Evolutionary conservation across 2,113 vertebrate species (phyloP).

Genomic region (Gopherus flavomarginatus): DNA sequence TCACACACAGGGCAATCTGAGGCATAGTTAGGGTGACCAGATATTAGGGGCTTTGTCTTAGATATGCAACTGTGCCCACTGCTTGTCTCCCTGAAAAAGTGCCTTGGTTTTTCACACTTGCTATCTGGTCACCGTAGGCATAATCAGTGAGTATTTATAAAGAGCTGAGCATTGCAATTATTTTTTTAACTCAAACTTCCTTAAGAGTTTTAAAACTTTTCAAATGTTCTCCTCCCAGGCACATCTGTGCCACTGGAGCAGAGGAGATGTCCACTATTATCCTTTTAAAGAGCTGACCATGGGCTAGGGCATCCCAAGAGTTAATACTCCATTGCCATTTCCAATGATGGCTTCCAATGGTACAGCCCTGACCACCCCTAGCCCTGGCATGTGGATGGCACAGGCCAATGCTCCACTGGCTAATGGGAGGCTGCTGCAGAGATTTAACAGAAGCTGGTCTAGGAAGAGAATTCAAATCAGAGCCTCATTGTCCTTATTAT

Average conservation of each 20-base stretch:
- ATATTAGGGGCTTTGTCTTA: no score
- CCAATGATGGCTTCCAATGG: slow-evolving; percentile 5
- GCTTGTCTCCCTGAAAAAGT: no score
- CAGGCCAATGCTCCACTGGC: slow-evolving; percentile 37
- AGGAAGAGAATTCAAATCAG: slow-evolving; percentile 35
- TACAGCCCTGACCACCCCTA: not conserved
- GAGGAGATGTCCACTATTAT: fast-evolving
- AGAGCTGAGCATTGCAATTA: not conserved
- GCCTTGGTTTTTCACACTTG: no score
- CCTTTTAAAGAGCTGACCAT: not conserved
- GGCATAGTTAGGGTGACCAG: not conserved
- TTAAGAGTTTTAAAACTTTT: not conserved
- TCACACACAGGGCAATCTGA: not conserved
- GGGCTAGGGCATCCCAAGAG: not conserved
- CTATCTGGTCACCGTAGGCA: no score
- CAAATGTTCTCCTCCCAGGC: no score
- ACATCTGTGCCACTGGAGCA: not conserved
- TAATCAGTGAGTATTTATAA: not conserved
- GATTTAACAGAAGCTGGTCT: slow-evolving; percentile 43
- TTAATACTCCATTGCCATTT: slow-evolving; percentile 29
- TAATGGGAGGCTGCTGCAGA: slow-evolving; percentile 37
- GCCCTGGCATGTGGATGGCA: slow-evolving; percentile 9
- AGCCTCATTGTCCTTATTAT: slow-evolving; percentile 52
- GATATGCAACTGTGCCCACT: no score
- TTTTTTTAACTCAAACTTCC: not conserved